phyloP scores from a whole-genome alignment of 2,888 invertebrate genomes.

The Thymelicus acteon region DNA sequence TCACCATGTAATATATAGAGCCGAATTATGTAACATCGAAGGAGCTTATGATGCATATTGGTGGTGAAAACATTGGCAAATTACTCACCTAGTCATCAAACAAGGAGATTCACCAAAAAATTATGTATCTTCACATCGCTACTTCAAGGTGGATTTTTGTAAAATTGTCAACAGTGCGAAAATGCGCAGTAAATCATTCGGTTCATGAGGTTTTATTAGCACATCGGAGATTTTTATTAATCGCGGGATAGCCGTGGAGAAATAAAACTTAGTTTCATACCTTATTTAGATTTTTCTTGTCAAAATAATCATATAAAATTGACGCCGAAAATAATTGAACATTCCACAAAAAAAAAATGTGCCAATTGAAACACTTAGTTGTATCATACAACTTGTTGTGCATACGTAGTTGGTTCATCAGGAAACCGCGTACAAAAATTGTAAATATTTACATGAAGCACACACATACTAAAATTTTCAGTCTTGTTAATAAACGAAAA shows the following conservation, averaged over 20 bases:
- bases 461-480: too few relatives aligned
- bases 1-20: not conserved
- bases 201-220: not conserved
- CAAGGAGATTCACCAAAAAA: not conserved
- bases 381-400: too few relatives aligned
- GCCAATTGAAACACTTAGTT: too few relatives aligned
- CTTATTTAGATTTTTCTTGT: too few relatives aligned
- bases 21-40: not conserved
- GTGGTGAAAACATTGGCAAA: slow-evolving; percentile 1
- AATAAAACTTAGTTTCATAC: not conserved
- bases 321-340: too few relatives aligned
- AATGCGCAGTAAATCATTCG: not conserved
- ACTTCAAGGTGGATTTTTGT: not conserved
- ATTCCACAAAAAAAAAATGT: too few relatives aligned
- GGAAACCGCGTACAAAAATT: too few relatives aligned
- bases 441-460: too few relatives aligned
- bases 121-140: not conserved
- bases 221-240: not conserved
- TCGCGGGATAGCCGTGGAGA: not conserved
- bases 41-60: slow-evolving; percentile 9
- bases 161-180: not conserved
- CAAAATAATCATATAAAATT: too few relatives aligned
- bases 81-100: not conserved
- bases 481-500: too few relatives aligned
- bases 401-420: too few relatives aligned